phyloP scores from a whole-genome alignment of 1,140 invertebrate genomes.

The Carposina sasakii region DNA sequence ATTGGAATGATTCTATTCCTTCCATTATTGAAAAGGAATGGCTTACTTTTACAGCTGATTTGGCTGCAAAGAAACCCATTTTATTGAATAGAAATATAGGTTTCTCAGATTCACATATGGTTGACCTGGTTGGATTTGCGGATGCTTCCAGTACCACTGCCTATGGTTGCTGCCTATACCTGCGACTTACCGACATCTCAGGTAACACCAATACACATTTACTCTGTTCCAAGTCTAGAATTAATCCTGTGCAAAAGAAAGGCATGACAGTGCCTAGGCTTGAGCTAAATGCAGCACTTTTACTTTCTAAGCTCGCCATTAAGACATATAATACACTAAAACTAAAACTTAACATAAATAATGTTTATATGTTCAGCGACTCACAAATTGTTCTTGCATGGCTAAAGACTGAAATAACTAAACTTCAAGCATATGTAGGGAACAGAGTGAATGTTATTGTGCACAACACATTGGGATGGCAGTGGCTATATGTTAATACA shows the following conservation, averaged over 20 bases:
- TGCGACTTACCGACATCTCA: neutral
- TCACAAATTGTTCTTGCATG: neutral
- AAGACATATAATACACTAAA: neutral
- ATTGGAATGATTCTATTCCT: too few relatives aligned
- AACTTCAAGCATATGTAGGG: neutral
- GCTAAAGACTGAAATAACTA: neutral
- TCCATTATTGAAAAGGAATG: too few relatives aligned
- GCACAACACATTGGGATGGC: neutral
- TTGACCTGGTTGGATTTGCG: neutral
- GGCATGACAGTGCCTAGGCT: neutral
- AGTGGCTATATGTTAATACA: constrained; percentile 8
- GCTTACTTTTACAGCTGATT: too few relatives aligned
- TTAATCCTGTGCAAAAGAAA: constrained; percentile 4
- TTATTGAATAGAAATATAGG: too few relatives aligned
- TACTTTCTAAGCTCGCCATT: neutral
- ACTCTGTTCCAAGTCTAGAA: neutral
- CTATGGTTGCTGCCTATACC: neutral
- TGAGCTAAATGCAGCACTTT: neutral
- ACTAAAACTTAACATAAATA: neutral
- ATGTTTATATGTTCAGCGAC: neutral
- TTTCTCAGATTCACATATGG: too few relatives aligned
- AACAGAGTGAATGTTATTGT: constrained; percentile 1
- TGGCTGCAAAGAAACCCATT: too few relatives aligned
- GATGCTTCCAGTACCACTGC: neutral
- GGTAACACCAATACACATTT: neutral